Percentiles rank a stretch among this genome's conserved stretches.
phyloP scores from a whole-genome alignment of 2,888 invertebrate species.

The Pristionchus maxplancki region DNA sequence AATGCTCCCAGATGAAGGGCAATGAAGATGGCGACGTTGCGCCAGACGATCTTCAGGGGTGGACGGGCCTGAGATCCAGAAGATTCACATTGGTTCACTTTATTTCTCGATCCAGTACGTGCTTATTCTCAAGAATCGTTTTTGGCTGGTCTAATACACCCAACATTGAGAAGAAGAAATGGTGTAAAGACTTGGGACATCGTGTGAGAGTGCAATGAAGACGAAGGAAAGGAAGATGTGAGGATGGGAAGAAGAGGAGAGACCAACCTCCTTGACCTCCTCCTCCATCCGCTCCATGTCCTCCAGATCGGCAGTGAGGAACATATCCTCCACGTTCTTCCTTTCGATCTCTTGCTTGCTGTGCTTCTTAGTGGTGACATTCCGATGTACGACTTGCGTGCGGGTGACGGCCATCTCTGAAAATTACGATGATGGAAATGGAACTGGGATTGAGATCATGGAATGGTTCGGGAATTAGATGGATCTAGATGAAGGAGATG shows the following conservation, averaged over 20 bases:
- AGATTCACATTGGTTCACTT: not conserved
- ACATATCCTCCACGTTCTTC: slow-evolving; percentile 48
- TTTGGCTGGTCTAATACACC: not conserved
- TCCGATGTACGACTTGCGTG: not conserved
- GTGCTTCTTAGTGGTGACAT: too few species aligned
- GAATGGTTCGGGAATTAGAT: not conserved
- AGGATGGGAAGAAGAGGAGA: too few species aligned
- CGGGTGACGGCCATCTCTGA: slow-evolving; percentile 3
- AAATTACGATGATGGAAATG: too few species aligned
- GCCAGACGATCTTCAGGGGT: slow-evolving; percentile 70
- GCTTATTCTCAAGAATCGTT: too few species aligned
- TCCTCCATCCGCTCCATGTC: slow-evolving; percentile 50
- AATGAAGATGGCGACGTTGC: slow-evolving; percentile 73
- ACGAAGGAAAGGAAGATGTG: too few species aligned
- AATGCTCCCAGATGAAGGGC: slow-evolving; percentile 73
- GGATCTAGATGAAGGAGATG: too few species aligned
- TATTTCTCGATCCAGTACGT: too few species aligned
- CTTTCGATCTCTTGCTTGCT: not conserved
- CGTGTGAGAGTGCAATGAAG: too few species aligned
- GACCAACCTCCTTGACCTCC: slow-evolving; percentile 39
- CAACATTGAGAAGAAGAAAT: too few species aligned
- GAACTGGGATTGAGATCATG: not conserved
- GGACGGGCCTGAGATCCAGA: not conserved
- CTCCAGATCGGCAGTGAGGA: slow-evolving; percentile 34
- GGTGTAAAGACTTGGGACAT: too few species aligned